phyloP scores from a whole-genome alignment of 2,888 invertebrate species.

The Camptogramma bilineatum region DNA sequence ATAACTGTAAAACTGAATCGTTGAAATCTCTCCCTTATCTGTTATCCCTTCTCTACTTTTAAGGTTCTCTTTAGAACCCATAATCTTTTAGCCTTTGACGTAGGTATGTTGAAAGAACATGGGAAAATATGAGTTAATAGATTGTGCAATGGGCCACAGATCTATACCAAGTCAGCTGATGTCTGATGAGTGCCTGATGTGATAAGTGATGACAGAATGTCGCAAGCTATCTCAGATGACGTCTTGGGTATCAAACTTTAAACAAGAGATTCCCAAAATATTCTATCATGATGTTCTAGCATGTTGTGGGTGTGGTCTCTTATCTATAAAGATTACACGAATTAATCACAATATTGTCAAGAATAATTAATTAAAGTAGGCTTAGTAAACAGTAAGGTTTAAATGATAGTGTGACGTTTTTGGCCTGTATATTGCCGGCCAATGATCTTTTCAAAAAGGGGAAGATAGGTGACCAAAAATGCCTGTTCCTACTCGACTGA shows the following conservation, averaged over 20 bases:
- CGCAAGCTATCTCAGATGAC: constrained; percentile 1
- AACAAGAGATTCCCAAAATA: neutral
- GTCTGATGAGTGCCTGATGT: neutral
- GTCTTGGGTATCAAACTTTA: constrained; percentile 3
- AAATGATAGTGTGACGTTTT: too few species aligned
- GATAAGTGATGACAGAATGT: neutral
- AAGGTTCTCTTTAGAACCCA: neutral
- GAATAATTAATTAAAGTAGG: too few species aligned
- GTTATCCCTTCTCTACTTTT: neutral
- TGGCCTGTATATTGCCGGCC: too few species aligned
- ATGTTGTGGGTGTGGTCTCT: constrained; percentile 11
- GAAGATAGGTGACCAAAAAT: too few species aligned
- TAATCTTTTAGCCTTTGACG: neutral
- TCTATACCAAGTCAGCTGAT: constrained; percentile 15
- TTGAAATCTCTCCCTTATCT: neutral
- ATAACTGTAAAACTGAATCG: too few species aligned
- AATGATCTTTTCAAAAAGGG: too few species aligned
- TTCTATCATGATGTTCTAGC: constrained; percentile 12
- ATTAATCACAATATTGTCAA: too few species aligned
- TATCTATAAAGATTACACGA: constrained; percentile 5
- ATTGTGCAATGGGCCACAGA: constrained; percentile 5
- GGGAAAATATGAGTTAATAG: neutral
- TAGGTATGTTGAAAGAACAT: neutral
- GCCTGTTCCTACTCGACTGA: too few species aligned
- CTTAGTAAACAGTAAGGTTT: too few species aligned